Percentiles rank a stretch among this genome's conserved stretches.
Conservation (phyloP, 2,113 vertebrate genomes). For the Callithrix jacchus region DNA sequence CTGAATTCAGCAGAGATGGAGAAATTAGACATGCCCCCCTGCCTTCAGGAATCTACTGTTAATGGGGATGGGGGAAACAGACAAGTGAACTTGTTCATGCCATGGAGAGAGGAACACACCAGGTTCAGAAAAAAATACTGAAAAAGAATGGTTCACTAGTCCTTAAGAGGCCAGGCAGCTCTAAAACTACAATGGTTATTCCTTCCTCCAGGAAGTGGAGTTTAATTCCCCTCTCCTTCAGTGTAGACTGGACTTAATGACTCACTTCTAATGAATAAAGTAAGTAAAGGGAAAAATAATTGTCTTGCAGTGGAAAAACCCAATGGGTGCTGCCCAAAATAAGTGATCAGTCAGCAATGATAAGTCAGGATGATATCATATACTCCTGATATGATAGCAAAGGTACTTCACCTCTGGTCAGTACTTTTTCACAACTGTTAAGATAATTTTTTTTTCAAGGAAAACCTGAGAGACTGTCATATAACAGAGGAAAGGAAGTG, state of each 20-base stretch:
- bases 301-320: background rate
- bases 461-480: background rate
- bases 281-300: background rate
- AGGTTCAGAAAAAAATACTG: background rate
- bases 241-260: background rate
- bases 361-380: background rate
- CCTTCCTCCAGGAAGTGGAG: background rate
- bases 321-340: rapidly evolving
- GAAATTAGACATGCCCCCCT: background rate
- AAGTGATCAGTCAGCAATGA: background rate
- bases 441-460: background rate
- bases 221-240: background rate
- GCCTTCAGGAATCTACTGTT: background rate
- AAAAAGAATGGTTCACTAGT: background rate
- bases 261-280: background rate
- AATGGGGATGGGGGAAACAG: background rate
- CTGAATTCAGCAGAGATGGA: background rate
- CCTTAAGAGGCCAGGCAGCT: background rate
- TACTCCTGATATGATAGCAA: background rate
- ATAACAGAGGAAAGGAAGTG: background rate
- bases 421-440: background rate
- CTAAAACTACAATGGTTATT: background rate
- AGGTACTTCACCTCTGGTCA: background rate
- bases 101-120: background rate
- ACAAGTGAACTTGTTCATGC: background rate